Conservation (phyloP, 2,888 invertebrate species). For the Nipponacmea schrenckii region DNA sequence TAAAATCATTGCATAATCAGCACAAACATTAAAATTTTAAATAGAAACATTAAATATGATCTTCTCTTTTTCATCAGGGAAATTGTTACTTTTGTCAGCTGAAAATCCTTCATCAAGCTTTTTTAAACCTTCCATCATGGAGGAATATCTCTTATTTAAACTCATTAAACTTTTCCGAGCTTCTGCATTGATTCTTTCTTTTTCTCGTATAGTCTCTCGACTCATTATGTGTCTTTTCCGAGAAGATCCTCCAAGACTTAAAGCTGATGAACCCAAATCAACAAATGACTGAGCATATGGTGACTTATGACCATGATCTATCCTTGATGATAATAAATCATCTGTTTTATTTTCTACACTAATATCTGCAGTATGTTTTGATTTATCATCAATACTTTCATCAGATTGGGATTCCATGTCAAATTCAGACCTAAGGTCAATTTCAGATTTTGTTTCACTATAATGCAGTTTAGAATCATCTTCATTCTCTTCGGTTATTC, state of each 20-base stretch:
- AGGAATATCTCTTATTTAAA: conserved; percentile 47
- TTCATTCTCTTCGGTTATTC: background rate
- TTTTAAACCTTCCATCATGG: conserved; percentile 42
- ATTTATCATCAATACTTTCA: background rate
- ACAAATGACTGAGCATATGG: background rate
- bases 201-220: conserved; percentile 47
- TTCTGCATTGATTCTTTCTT: conserved; percentile 48
- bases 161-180: conserved; percentile 46
- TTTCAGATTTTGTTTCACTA: background rate
- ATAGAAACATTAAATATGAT: too few relatives aligned
- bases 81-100: too few relatives aligned
- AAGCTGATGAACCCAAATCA: background rate
- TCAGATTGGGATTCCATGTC: background rate
- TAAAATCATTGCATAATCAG: too few relatives aligned
- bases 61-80: too few relatives aligned
- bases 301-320: background rate
- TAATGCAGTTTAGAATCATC: background rate
- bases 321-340: background rate
- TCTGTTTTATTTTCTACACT: background rate
- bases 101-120: background rate
- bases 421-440: background rate
- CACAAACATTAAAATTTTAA: too few relatives aligned
- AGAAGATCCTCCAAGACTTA: background rate
- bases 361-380: background rate
- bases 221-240: conserved; percentile 34